These are phyloP conservation scores for Aratinga solstitialis DNA, from an alignment of 2,797 vertebrate species.

Conservation along the genomic window DNA sequence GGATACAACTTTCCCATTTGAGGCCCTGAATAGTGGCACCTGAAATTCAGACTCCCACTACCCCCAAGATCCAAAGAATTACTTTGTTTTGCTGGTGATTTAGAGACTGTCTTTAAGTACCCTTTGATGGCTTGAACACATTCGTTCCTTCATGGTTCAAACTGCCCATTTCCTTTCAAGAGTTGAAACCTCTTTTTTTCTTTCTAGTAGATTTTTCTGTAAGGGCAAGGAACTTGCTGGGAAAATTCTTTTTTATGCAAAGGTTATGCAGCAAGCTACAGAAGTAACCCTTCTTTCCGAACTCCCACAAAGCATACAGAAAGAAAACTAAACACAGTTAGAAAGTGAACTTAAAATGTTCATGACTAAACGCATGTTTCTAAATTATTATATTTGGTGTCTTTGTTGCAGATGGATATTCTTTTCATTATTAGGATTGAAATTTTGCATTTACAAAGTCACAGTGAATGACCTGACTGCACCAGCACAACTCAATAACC, in stretches of 20 bases:
- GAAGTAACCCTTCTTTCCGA: neutral
- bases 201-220: neutral
- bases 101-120: neutral
- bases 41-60: slow-evolving; percentile 10
- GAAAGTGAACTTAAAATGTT: neutral
- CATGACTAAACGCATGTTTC: neutral
- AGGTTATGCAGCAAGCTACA: neutral
- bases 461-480: neutral
- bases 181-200: neutral
- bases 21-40: neutral
- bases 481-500: neutral
- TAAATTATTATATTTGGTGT: neutral
- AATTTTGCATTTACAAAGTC: neutral
- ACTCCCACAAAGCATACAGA: neutral
- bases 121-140: slow-evolving; percentile 13
- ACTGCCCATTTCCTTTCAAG: slow-evolving; percentile 3
- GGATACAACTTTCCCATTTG: neutral
- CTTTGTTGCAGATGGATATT: neutral
- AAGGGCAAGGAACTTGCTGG: neutral
- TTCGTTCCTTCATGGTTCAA: slow-evolving; percentile 12
- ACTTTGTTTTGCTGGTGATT: slow-evolving; percentile 31
- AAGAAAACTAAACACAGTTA: neutral
- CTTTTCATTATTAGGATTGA: neutral
- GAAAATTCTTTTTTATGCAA: neutral
- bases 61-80: neutral